phyloP scores from a whole-genome alignment of 2,888 invertebrate genomes.

The Beris morrisii region DNA sequence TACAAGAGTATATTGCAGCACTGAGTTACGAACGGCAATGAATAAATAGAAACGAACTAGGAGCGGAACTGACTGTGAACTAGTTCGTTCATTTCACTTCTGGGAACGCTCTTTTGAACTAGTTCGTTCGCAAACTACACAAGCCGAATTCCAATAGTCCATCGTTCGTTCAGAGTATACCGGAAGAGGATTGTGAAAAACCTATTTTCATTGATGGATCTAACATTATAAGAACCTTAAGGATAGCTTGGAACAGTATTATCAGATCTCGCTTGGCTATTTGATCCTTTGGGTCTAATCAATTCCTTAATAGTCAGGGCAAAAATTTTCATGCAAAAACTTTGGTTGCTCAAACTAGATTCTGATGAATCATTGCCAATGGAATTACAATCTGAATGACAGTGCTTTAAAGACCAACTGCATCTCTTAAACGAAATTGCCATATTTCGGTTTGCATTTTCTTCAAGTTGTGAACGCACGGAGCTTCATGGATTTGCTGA shows the following conservation, averaged over 20 bases:
- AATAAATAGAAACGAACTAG: too few species aligned
- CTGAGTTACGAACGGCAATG: too few species aligned
- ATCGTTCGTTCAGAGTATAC: too few species aligned
- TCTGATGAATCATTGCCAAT: slow-evolving; percentile 36
- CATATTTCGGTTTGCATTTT: slow-evolving; percentile 29
- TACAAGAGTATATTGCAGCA: too few species aligned
- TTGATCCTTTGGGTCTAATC: slow-evolving; percentile 38
- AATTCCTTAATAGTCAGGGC: slow-evolving; percentile 35
- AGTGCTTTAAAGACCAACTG: slow-evolving; percentile 13
- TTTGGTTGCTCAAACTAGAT: slow-evolving; percentile 29
- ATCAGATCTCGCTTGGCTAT: slow-evolving; percentile 32
- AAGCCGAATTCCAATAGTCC: too few species aligned
- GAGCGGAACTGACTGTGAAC: too few species aligned
- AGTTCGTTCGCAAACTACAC: too few species aligned
- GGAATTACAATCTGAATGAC: slow-evolving; percentile 20
- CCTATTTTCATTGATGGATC: slow-evolving; percentile 23
- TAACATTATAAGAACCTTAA: slow-evolving; percentile 32
- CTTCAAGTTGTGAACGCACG: not conserved
- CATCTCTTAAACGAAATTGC: slow-evolving; percentile 11
- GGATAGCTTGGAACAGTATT: slow-evolving; percentile 32
- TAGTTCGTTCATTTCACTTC: too few species aligned
- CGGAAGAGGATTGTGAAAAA: too few species aligned
- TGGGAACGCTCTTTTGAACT: too few species aligned
- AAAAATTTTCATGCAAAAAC: slow-evolving; percentile 37
- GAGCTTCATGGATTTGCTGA: slow-evolving; percentile 36